Conservation (phyloP, 2,113 vertebrate genomes). For the Micronycteris hirsuta region DNA sequence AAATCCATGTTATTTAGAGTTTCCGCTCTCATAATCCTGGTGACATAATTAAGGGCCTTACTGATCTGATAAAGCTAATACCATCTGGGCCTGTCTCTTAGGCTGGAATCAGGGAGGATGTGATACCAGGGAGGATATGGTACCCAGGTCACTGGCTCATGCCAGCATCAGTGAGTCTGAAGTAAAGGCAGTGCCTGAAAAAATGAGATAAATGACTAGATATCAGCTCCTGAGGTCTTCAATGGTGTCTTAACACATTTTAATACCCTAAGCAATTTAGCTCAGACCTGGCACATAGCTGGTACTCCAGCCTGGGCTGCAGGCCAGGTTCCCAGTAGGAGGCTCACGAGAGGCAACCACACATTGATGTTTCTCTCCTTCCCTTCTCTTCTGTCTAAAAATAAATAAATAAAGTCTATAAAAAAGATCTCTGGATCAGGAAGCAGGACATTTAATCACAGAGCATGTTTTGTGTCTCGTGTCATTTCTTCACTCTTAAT, state of each 20-base stretch:
- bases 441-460: not conserved
- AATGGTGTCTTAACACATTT: not conserved
- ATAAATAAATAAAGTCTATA: too few relatives aligned
- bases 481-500: not conserved
- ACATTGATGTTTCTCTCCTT: too few relatives aligned
- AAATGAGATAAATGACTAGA: not conserved
- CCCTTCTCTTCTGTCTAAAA: too few relatives aligned
- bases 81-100: rapidly evolving
- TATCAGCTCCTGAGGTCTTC: not conserved
- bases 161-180: not conserved
- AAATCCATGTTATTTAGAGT: not conserved
- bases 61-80: not conserved
- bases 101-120: not conserved
- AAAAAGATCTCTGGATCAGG: not conserved
- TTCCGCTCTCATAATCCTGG: not conserved
- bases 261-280: not conserved
- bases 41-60: not conserved
- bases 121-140: not conserved
- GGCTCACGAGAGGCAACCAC: too few relatives aligned
- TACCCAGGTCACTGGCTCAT: not conserved
- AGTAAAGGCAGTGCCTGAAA: not conserved
- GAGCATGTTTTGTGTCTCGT: not conserved
- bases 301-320: too few relatives aligned
- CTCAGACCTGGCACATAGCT: not conserved
- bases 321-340: too few relatives aligned